Evolutionary conservation across 2,797 vertebrate genomes (phyloP), one percentile per base, ranked within the genome.

Genomic region (Tympanoctomys barrerae): DNA sequence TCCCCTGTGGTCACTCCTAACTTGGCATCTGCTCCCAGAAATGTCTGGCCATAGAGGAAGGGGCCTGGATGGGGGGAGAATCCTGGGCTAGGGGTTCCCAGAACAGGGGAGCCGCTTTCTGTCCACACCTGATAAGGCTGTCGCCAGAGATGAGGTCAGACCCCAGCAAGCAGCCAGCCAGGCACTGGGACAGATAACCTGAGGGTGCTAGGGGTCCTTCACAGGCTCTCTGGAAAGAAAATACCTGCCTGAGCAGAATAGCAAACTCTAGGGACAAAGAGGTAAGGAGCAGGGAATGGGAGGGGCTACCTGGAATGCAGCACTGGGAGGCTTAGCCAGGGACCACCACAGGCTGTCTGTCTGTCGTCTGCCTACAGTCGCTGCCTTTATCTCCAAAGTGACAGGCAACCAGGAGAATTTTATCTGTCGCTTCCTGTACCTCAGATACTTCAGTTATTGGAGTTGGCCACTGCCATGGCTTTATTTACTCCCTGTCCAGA

Each of bases 41-140:
- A 89, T 46, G 90, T 71, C 89, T 89, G 90, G 79, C 79, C 42
- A 6, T 18, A 18, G 52, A 75, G 39, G 49, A 94, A 70, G 73
- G 73, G n/a, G 78, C 31, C 18, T 57, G 90, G 83, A 61, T 59
- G 54, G 61, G 89, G 70, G 39, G 66, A 64, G 80, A 21, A 66
- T 52, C 85, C 46, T n/a, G 54, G 85, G 71, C 89, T 66, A 3
- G 18, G 75, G 84, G 92, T 89, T 90, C 83, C 39, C 49, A 2
- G 87, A 84, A 73, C 49, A 64, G 73, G 83, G 94, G 71, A 95
- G 91, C 49, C 22, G 0, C 16, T 83, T 75, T 75, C 96, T 96
- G 91, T 97, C 94, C 81, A 80, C 97, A 97, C 97, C 94, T 95
- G 97, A 98, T 98, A 97, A 97, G 95, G 46, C 95, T 96, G 96